These are phyloP conservation scores for Lampris megalopsis DNA, from an alignment of 2,113 vertebrate genomes.

Conservation along the genomic window DNA sequence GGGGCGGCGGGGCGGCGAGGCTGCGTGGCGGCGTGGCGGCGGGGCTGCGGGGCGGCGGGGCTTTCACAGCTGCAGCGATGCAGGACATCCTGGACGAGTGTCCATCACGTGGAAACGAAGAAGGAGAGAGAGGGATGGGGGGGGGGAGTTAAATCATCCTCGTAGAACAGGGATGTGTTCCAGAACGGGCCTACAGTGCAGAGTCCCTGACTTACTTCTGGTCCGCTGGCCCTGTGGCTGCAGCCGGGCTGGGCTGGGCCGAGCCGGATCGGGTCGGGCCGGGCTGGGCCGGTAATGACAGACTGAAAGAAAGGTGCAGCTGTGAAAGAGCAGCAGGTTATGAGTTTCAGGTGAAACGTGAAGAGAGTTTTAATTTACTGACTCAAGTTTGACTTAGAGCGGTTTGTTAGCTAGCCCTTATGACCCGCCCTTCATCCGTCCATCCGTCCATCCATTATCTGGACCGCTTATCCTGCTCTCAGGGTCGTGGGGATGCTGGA, in stretches of 20 bases:
- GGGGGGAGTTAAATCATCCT: slow-evolving; percentile 30
- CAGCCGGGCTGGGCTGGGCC: background rate
- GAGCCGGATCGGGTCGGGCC: too few species aligned
- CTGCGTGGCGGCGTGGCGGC: too few species aligned
- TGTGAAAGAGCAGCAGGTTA: background rate
- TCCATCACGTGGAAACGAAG: slow-evolving; percentile 46
- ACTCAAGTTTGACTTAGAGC: too few species aligned
- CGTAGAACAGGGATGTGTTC: background rate
- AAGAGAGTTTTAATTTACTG: too few species aligned
- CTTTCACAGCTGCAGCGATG: slow-evolving; percentile 74
- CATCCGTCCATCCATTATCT: too few species aligned
- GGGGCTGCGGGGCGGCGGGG: slow-evolving; percentile 55
- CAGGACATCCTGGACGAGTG: slow-evolving; percentile 64
- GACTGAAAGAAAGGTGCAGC: too few species aligned
- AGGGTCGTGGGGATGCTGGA: too few species aligned
- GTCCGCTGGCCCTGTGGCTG: background rate
- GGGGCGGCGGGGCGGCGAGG: slow-evolving; percentile 50
- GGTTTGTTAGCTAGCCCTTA: too few species aligned
- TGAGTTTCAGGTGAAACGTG: background rate
- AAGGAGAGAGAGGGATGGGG: slow-evolving; percentile 8
- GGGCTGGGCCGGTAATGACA: background rate
- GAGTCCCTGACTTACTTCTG: background rate
- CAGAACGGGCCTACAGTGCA: slow-evolving; percentile 12
- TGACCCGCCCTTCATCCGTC: too few species aligned
- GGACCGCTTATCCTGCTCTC: too few species aligned